Conservation (phyloP, 2,113 vertebrate genomes). For the Fulica atra region DNA sequence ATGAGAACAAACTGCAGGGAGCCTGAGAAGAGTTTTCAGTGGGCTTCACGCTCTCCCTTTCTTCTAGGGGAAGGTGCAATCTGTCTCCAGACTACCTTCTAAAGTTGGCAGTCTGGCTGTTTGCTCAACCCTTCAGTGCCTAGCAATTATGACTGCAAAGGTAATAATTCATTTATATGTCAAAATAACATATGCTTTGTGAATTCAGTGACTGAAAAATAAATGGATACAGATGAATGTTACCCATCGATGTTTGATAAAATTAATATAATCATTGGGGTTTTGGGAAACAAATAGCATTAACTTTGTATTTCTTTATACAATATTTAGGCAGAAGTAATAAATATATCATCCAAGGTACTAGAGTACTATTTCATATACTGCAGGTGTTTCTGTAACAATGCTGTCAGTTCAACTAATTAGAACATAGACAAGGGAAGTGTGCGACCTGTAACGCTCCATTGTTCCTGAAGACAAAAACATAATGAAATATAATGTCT, state of each 20-base stretch:
- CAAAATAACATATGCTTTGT: constrained; percentile 26
- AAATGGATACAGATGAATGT: not conserved
- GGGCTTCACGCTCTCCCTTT: not conserved
- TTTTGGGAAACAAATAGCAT: not conserved
- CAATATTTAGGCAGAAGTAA: constrained; percentile 22
- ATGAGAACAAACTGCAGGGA: not conserved
- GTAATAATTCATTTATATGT: constrained; percentile 29
- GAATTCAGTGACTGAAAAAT: constrained; percentile 11
- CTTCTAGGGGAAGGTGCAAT: not conserved
- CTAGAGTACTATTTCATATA: constrained; percentile 19
- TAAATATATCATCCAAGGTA: constrained; percentile 20
- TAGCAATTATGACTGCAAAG: constrained; percentile 24
- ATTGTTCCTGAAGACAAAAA: constrained; percentile 76
- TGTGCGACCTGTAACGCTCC: constrained; percentile 66
- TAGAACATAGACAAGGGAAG: constrained; percentile 69
- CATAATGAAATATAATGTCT: constrained; percentile 79
- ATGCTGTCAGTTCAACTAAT: constrained; percentile 74
- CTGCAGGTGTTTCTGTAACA: constrained; percentile 70
- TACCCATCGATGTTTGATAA: not conserved
- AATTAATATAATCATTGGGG: constrained; percentile 3
- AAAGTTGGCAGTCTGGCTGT: not conserved
- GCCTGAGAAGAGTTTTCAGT: not conserved
- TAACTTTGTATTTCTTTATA: not conserved
- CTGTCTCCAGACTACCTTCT: not conserved
- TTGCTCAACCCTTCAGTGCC: not conserved